Base-by-base conservation (phyloP, 2,888 invertebrate species). In the Acrobasis consociella region DNA sequence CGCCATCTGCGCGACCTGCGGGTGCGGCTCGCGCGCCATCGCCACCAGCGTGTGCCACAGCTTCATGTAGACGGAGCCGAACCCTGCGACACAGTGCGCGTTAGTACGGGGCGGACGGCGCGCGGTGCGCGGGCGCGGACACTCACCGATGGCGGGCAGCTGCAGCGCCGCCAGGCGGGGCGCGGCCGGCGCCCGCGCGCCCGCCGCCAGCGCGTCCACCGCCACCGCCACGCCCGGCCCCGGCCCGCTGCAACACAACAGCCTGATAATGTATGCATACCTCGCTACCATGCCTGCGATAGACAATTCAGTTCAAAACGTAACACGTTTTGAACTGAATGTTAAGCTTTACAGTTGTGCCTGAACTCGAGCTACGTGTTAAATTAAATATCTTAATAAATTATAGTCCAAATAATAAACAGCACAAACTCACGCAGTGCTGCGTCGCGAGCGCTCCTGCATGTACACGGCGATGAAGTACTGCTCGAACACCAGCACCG, bases 11-110 rank as follows among this genome's bases (percentile, higher is more conserved):
- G 96, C 94, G 5, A 99, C 97, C 62, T 95, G 95, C 2, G 97
- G 97, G 85, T 96, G 95, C 1, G 99, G 99, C 93, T 99, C 99
- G 66, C 94, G 93, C 64, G 97, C 95, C 76, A 99, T 94, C 65
- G 94, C 93, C 66, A 95, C 93, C 70, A 99, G 93, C 17, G 96
- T 95, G 72, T 94, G 94, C 99, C 99, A 99, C 64, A 99, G 94
- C 87, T 97, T 97, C 87, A 96, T 95, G 87, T 98, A 98, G 63
- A 98, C 96, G 13, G 97, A 96, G 22, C 95, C 94, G 80, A 95
- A 95, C 1, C 92, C 92, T 88, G 51, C 17, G 17, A 42, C 1
- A 15, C 42, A 13, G 10, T 39, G 2, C 3, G 9, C 39, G 7
- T 10, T 39, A 39, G 9, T 9, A 39, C 3, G 39, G 39, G 22